phyloP scores from a whole-genome alignment of 2,888 invertebrate species.

The Itoplectis maculator region DNA sequence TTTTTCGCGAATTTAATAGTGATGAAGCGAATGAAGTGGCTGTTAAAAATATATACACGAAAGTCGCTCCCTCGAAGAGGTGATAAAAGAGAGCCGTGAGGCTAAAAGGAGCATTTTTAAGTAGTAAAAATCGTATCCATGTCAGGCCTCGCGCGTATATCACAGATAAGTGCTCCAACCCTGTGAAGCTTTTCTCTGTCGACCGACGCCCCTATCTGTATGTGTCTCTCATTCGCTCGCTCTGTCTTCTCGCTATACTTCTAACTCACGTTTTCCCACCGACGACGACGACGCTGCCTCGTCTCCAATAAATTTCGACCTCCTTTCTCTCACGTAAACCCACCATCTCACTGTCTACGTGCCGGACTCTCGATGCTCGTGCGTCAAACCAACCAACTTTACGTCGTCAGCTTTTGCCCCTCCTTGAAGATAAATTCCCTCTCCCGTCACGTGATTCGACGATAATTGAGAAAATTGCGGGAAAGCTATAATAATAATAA shows the following conservation, averaged over 20 bases:
- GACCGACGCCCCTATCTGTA: slow-evolving; percentile 31
- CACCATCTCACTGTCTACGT: slow-evolving; percentile 23
- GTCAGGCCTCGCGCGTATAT: slow-evolving; percentile 52
- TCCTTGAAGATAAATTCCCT: neutral
- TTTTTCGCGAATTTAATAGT: neutral
- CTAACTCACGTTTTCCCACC: slow-evolving; percentile 46
- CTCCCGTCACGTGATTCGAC: neutral
- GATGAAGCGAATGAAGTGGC: slow-evolving; percentile 5
- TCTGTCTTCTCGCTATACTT: slow-evolving; percentile 39
- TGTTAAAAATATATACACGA: neutral
- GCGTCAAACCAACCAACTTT: neutral
- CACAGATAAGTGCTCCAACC: slow-evolving; percentile 55
- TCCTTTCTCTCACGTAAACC: slow-evolving; percentile 33
- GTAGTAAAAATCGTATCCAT: slow-evolving; percentile 54
- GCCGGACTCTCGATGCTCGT: slow-evolving; percentile 23
- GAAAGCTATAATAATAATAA: neutral
- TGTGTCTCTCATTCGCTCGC: slow-evolving; percentile 37
- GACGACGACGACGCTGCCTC: slow-evolving; percentile 38
- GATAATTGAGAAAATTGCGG: neutral
- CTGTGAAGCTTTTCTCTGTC: slow-evolving; percentile 32
- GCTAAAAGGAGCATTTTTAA: slow-evolving; percentile 19
- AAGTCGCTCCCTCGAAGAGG: too few species aligned
- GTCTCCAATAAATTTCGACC: slow-evolving; percentile 62
- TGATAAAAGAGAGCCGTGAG: neutral
- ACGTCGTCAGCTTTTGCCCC: neutral